Base-by-base conservation (phyloP, 2,888 invertebrate species). In the Bellardia pandia region DNA sequence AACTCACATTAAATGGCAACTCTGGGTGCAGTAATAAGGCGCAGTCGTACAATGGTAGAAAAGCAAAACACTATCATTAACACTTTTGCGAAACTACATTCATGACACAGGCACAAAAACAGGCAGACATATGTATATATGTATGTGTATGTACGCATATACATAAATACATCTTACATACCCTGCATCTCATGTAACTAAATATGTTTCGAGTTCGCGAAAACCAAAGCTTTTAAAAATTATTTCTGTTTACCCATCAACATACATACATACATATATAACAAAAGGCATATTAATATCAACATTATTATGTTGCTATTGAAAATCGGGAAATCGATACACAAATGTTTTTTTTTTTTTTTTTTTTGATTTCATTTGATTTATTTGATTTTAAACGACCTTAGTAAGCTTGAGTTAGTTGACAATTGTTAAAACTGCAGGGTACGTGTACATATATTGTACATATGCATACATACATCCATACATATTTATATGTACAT, bases 31-130 rank as follows among this genome's bases (percentile, higher is more conserved):
- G 23, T 62, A n/a, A 13, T n/a, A 62, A 42, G 60, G 37, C 37
- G 79, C 60, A 79, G 71, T 40, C 51, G 62, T 72, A 51, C 71
- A 16, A 51, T 60, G 30, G 51, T 53, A 72, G 37, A n/a, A 71
- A 40, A 9, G 42, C 64, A 66, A 62, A 81, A 45, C 33, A 53
- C 42, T 56, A 56, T 74, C 66, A 74, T 74, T 81, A 81, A 58
- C 74, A 81, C 81, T 66, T 79, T 62, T 64, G 33, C 11, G 7
- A 66, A 74, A 48, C 48, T 42, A 9, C n/a, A 40, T 40, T 58
- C 13, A 58, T 33, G 11, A 23, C 56, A 56, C 16, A 9, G 6
- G 11, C 45, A 2, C 11, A 45, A 45, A 45, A 9, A 6, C 37
- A 37, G 5, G 4, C 33, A 45, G 45, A 45, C 13, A 42, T 23